Percentiles rank a stretch among this genome's conserved stretches.
phyloP scores from a whole-genome alignment of 2,888 invertebrate genomes.

The Merodon equestris region DNA sequence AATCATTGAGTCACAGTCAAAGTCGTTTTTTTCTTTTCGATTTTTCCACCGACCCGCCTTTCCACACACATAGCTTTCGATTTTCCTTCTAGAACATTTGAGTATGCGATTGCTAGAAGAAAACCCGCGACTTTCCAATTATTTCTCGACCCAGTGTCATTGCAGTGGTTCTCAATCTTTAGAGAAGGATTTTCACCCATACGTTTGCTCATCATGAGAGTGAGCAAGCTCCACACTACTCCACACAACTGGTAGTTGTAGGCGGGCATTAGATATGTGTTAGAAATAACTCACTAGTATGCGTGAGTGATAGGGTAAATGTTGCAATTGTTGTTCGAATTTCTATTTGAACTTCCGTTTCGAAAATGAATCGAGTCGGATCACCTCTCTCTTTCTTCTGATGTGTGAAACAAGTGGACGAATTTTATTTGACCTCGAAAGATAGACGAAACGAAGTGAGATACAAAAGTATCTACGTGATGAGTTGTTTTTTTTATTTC shows the following conservation, averaged over 20 bases:
- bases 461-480: too few relatives aligned
- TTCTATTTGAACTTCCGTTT: too few relatives aligned
- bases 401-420: background rate
- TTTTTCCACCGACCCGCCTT: background rate
- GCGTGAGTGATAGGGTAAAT: constrained; percentile 42
- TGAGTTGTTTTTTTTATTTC: too few relatives aligned
- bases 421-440: constrained; percentile 36
- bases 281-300: background rate
- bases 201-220: background rate
- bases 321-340: constrained; percentile 3
- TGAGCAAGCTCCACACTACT: constrained; percentile 12
- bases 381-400: too few relatives aligned
- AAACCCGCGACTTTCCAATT: constrained; percentile 52
- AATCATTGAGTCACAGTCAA: constrained; percentile 41
- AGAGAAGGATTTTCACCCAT: constrained; percentile 12
- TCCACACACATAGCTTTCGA: background rate
- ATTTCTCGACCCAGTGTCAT: constrained; percentile 20
- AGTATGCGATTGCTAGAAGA: constrained; percentile 22
- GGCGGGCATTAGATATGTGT: constrained; percentile 17
- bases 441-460: background rate
- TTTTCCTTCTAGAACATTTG: constrained; percentile 9
- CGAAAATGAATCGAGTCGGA: constrained; percentile 3
- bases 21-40: background rate
- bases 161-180: constrained; percentile 41
- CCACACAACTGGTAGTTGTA: constrained; percentile 1